Conservation (phyloP, 1,140 invertebrate genomes). For the Drosophila kikkawai region DNA sequence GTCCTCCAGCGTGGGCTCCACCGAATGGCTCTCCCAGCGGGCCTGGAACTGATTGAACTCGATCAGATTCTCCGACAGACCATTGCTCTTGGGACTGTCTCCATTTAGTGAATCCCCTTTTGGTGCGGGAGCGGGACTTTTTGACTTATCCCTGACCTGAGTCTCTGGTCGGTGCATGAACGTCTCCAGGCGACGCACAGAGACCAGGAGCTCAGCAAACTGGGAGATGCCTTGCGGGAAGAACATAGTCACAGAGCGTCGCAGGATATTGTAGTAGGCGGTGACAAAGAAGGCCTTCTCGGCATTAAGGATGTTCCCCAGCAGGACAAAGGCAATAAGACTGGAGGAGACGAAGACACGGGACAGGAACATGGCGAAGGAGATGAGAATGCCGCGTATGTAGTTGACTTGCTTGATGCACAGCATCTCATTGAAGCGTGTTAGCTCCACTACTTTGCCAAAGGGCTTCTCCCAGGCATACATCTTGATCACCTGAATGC, state of each 20-base stretch:
- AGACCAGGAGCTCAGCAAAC: conserved; percentile 89
- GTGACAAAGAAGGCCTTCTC: conserved; percentile 92
- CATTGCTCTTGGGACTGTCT: conserved; percentile 45
- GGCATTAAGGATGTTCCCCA: conserved; percentile 85
- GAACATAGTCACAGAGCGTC: conserved; percentile 90
- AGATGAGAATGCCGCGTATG: conserved; percentile 90
- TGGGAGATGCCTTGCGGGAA: conserved; percentile 88
- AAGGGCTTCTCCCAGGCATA: conserved; percentile 95
- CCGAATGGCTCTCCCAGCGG: conserved; percentile 59
- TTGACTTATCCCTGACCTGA: conserved; percentile 54
- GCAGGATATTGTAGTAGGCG: conserved; percentile 90
- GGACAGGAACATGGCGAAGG: conserved; percentile 90
- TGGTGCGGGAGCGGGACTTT: background rate
- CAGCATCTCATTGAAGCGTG: conserved; percentile 86
- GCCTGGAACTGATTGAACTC: conserved; percentile 64
- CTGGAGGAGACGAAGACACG: conserved; percentile 92
- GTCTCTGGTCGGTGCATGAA: conserved; percentile 90
- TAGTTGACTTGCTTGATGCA: conserved; percentile 88
- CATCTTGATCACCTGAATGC: conserved; percentile 97
- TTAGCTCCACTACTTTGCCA: conserved; percentile 87
- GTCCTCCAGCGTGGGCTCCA: conserved; percentile 58
- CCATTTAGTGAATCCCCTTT: conserved; percentile 27
- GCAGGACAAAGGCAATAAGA: conserved; percentile 90
- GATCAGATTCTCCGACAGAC: conserved; percentile 48
- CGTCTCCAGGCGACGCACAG: conserved; percentile 88